A percentile compares a stretch with the other conserved stretches of the same genome.
phyloP scores from a whole-genome alignment of 1,140 invertebrate species.

The Centruroides sculpturatus region DNA sequence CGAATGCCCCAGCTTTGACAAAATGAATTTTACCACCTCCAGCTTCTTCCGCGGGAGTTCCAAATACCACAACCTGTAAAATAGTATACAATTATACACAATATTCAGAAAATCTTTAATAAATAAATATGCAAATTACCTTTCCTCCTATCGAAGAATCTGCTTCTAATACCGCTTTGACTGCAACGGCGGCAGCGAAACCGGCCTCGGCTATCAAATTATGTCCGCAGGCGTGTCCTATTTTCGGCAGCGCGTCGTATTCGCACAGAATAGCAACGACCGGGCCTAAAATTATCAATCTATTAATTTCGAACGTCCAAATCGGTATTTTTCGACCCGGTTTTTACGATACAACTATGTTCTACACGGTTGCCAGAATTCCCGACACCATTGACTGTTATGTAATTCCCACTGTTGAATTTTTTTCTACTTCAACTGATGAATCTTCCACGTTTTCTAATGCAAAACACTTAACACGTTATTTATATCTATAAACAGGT shows the following conservation, averaged over 20 bases:
- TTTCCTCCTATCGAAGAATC: slow-evolving; percentile 7
- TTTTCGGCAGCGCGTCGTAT: slow-evolving; percentile 30
- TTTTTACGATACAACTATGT: too few species aligned
- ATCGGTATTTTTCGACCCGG: too few species aligned
- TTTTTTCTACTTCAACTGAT: too few species aligned
- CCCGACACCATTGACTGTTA: too few species aligned
- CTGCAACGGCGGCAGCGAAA: slow-evolving; percentile 24
- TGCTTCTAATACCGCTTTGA: slow-evolving; percentile 24
- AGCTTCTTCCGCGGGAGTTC: background rate
- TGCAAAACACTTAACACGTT: too few species aligned
- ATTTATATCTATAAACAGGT: too few species aligned
- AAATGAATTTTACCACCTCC: slow-evolving; percentile 28
- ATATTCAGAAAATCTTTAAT: background rate
- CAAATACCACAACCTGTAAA: too few species aligned
- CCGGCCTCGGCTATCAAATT: slow-evolving; percentile 31
- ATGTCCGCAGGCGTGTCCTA: slow-evolving; percentile 32
- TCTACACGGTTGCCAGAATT: too few species aligned
- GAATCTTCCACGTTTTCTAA: too few species aligned
- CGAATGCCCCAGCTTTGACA: slow-evolving; percentile 25
- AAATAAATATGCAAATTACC: background rate
- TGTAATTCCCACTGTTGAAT: too few species aligned
- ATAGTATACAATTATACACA: background rate
- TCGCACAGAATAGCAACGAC: slow-evolving; percentile 28
- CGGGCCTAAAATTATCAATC: background rate
- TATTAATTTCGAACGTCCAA: too few species aligned